These are phyloP conservation scores for Himalopsyche anomala DNA, from an alignment of 2,888 invertebrate genomes.

Conservation along the genomic window DNA sequence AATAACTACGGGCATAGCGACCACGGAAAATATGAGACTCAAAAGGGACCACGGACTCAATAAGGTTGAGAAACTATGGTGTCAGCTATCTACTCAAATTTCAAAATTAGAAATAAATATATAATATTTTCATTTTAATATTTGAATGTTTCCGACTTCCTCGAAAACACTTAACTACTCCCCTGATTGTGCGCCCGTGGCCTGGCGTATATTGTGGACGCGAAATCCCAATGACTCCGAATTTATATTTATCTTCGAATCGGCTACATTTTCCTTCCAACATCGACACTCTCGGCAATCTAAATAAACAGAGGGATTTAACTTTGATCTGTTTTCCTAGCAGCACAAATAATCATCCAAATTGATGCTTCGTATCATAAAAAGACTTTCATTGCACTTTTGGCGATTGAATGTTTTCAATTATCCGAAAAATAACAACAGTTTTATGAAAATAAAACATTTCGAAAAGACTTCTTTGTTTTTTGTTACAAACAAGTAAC, in stretches of 20 bases:
- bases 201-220: neutral
- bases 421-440: neutral
- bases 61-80: too few relatives aligned
- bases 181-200: neutral
- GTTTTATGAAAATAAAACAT: too few relatives aligned
- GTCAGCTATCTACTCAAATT: too few relatives aligned
- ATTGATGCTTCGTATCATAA: conserved; percentile 16
- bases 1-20: too few relatives aligned
- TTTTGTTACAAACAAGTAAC: too few relatives aligned
- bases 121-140: too few relatives aligned
- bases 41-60: too few relatives aligned
- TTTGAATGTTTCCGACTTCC: too few relatives aligned
- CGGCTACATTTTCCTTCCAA: conserved; percentile 31
- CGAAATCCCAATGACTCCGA: conserved; percentile 58
- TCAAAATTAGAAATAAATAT: too few relatives aligned
- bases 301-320: neutral
- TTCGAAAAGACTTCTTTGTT: too few relatives aligned
- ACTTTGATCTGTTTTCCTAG: conserved; percentile 1
- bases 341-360: conserved; percentile 8
- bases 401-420: neutral
- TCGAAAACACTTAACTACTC: too few relatives aligned
- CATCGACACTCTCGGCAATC: conserved; percentile 38
- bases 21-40: too few relatives aligned
- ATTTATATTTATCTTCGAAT: conserved; percentile 56
- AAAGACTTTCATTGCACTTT: conserved; percentile 11